Evolutionary conservation across 2,113 vertebrate species (phyloP).

Genomic region (Gopherus flavomarginatus): DNA sequence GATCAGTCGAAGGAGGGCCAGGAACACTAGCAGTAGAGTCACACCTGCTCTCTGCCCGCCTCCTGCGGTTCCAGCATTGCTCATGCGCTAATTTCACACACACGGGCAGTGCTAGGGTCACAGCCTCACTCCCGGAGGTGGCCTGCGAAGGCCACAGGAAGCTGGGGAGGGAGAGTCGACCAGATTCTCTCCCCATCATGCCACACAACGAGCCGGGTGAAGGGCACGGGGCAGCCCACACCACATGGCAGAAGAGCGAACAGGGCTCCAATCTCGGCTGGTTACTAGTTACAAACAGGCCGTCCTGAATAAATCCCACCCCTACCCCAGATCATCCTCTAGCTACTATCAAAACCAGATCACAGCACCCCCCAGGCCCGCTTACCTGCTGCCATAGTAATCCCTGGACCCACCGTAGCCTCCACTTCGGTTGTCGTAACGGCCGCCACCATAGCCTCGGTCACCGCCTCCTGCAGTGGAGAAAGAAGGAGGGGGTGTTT

Average conservation of each 20-base stretch:
- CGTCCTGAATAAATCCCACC: background rate
- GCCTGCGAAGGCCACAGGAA: background rate
- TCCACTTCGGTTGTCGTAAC: slow-evolving; percentile 79
- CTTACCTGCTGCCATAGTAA: slow-evolving; percentile 66
- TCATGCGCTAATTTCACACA: background rate
- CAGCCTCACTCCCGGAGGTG: no score
- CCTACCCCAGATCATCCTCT: no score
- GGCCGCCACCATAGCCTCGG: slow-evolving; percentile 75
- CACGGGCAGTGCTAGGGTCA: no score
- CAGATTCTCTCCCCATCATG: background rate
- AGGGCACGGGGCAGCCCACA: background rate
- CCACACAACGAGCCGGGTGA: background rate
- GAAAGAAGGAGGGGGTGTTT: background rate
- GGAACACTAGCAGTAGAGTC: background rate
- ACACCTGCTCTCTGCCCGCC: background rate
- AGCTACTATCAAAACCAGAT: no score
- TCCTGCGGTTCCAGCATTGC: background rate
- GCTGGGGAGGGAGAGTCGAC: no score
- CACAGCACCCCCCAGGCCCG: background rate
- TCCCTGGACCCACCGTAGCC: slow-evolving; percentile 75
- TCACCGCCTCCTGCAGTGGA: slow-evolving; percentile 70
- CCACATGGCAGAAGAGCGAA: background rate
- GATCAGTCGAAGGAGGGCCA: no score
- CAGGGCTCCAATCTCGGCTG: background rate
- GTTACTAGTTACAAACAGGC: background rate